Evolutionary conservation across 2,888 invertebrate genomes (phyloP).

Genomic region (Keiferia lycopersicella): DNA sequence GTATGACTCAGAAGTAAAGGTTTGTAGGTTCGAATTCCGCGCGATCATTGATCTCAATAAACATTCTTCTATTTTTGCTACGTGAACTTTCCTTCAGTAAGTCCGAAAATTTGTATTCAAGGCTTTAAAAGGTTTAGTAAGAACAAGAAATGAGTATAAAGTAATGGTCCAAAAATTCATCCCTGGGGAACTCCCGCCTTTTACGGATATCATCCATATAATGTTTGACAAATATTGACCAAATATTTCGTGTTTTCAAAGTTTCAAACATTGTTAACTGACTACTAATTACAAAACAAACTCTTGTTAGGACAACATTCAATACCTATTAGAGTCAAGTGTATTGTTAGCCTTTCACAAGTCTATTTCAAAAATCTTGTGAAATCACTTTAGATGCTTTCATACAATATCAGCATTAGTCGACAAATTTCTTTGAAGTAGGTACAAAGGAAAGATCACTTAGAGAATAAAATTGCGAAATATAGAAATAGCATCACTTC

Average conservation of each 20-base stretch:
- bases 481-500: too few species aligned
- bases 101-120: background rate
- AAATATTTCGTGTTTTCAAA: too few species aligned
- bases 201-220: background rate
- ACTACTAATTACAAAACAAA: too few species aligned
- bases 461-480: background rate
- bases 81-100: background rate
- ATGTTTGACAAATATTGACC: background rate
- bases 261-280: too few species aligned
- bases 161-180: background rate
- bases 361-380: too few species aligned
- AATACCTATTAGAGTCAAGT: background rate
- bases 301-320: too few species aligned
- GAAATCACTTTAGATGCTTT: too few species aligned
- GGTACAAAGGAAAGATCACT: too few species aligned
- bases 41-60: background rate
- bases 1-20: background rate
- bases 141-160: background rate
- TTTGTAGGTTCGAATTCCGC: background rate
- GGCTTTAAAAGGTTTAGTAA: too few species aligned
- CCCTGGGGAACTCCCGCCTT: background rate
- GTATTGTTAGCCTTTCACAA: background rate
- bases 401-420: background rate
- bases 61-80: too few species aligned
- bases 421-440: background rate